A percentile compares a stretch with the other conserved stretches of the same genome.
Conservation (phyloP, 64 coral and sea anemone species). For the Actinia equina region DNA sequence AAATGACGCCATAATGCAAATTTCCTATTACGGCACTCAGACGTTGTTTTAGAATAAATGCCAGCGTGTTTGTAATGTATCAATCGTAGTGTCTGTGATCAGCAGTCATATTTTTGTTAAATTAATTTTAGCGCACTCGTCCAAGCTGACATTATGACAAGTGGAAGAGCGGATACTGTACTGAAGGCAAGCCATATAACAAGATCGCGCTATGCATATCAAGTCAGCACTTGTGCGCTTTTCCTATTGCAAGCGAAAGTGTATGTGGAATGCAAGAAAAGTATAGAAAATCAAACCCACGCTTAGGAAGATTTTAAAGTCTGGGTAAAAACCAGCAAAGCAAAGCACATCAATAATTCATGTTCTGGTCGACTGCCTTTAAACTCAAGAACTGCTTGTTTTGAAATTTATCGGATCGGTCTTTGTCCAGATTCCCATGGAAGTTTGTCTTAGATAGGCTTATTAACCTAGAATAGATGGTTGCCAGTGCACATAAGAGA, state of each 20-base stretch:
- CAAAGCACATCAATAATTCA: not conserved
- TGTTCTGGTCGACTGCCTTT: constrained; percentile 32
- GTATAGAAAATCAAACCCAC: not conserved
- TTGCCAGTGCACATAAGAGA: constrained; percentile 23
- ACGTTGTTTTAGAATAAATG: not conserved
- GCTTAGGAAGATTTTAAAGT: constrained; percentile 7
- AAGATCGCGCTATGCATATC: constrained; percentile 17
- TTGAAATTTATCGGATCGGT: not conserved
- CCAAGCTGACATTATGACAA: constrained; percentile 20
- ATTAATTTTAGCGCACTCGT: constrained; percentile 2
- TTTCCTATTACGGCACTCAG: no score
- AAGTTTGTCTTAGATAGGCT: constrained; percentile 19
- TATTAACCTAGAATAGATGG: not conserved
- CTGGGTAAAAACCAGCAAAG: constrained; percentile 27
- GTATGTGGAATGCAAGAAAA: constrained; percentile 9
- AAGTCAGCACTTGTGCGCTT: constrained; percentile 17
- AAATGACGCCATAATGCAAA: no score
- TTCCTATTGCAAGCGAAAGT: constrained; percentile 7
- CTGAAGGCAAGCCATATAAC: constrained; percentile 28
- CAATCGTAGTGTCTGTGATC: not conserved
- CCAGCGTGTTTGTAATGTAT: not conserved
- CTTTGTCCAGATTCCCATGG: constrained; percentile 22
- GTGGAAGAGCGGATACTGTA: constrained; percentile 32
- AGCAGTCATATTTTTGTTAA: not conserved
- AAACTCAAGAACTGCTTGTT: constrained; percentile 14